Evolutionary conservation across 2,797 vertebrate species (phyloP).

Genomic region (Falco novaeseelandiae): DNA sequence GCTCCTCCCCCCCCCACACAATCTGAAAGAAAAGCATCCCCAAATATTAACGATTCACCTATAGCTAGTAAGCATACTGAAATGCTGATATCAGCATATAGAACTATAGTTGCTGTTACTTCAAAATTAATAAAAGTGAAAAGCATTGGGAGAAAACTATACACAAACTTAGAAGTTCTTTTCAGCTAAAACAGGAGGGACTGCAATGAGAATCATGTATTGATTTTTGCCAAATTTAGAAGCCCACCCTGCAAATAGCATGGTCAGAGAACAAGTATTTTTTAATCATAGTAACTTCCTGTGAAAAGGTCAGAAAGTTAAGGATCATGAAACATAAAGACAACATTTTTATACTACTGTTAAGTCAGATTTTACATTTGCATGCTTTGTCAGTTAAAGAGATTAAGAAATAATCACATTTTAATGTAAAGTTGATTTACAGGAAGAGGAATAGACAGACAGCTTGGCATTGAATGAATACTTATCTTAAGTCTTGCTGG

Average conservation of each 20-base stretch:
- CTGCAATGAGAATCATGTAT: background rate
- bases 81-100: background rate
- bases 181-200: background rate
- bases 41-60: background rate
- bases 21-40: background rate
- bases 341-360: background rate
- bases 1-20: background rate
- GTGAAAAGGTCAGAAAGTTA: background rate
- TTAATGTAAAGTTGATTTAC: background rate
- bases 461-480: background rate
- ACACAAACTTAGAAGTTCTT: background rate
- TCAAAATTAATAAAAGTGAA: background rate
- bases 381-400: background rate
- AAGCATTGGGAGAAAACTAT: background rate
- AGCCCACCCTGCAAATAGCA: background rate
- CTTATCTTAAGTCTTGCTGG: background rate
- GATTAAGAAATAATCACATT: background rate
- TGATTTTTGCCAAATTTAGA: background rate
- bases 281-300: background rate
- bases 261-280: background rate
- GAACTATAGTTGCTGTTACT: background rate
- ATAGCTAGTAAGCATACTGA: background rate
- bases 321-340: accelerated
- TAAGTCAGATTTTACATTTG: background rate
- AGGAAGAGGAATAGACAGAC: background rate